Percentiles rank a stretch among this genome's conserved stretches.
Evolutionary conservation across 35 echinoderm and acorn worm species (phyloP).

Genomic region (Lytechinus pictus): DNA sequence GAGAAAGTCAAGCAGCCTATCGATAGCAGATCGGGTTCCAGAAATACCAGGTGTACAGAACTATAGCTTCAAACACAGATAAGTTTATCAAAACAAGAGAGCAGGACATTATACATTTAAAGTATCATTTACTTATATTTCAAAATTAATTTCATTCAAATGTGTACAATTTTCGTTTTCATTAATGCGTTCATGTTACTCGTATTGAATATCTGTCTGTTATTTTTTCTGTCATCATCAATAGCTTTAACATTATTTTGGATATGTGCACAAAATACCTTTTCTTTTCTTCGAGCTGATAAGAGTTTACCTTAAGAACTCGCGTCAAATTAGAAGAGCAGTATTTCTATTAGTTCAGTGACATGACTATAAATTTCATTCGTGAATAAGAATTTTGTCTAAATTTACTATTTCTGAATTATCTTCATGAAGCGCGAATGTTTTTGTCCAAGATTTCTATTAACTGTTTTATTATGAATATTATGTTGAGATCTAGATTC

Average conservation of each 20-base stretch:
- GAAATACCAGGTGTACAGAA: slow-evolving; percentile 41
- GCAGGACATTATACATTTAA: not conserved
- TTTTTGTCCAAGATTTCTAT: too few relatives aligned
- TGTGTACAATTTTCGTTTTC: not conserved
- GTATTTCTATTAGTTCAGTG: too few relatives aligned
- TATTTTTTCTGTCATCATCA: not conserved
- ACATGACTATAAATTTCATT: too few relatives aligned
- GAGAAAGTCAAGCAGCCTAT: slow-evolving; percentile 29
- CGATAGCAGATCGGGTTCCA: slow-evolving; percentile 25
- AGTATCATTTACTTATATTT: not conserved
- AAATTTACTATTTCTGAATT: not conserved
- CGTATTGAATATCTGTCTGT: not conserved
- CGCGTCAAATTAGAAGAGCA: too few relatives aligned
- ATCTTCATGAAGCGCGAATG: too few relatives aligned
- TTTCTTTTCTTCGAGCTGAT: not conserved
- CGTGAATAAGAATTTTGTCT: too few relatives aligned
- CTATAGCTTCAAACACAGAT: slow-evolving; percentile 25
- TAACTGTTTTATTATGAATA: too few relatives aligned
- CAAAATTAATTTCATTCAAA: not conserved
- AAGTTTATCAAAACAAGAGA: not conserved
- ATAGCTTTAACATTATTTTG: not conserved
- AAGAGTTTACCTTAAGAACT: not conserved
- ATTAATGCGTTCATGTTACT: not conserved
- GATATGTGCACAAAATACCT: not conserved
- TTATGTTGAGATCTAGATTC: too few relatives aligned